Conservation (phyloP, 23 tunicate genomes). For the Diplosoma virens region DNA sequence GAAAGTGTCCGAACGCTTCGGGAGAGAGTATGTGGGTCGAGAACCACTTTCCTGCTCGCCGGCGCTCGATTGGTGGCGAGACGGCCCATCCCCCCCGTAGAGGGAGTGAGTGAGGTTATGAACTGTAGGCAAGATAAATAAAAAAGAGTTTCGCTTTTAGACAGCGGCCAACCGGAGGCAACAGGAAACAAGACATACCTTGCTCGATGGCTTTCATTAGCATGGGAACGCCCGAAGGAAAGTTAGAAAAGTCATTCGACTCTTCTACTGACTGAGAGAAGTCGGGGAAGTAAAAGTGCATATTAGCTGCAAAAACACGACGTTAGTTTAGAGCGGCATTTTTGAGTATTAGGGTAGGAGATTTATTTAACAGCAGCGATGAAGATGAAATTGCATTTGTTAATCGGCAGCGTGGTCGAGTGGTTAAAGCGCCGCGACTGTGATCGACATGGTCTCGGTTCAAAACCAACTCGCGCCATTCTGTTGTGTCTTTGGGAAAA, state of each 20-base stretch:
- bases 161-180: neutral
- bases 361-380: neutral
- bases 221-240: constrained; percentile 59
- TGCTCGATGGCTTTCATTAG: constrained; percentile 77
- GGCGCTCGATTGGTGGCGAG: constrained; percentile 57
- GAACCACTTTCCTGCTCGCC: constrained; percentile 64
- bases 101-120: constrained; percentile 58
- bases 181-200: constrained; percentile 18
- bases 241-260: neutral
- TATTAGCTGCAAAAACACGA: constrained; percentile 41
- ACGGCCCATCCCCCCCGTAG: constrained; percentile 53
- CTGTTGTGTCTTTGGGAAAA: too few species aligned
- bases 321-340: too few species aligned
- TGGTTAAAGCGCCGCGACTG: too few species aligned
- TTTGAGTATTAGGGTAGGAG: neutral
- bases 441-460: too few species aligned
- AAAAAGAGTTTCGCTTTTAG: neutral
- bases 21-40: constrained; percentile 25
- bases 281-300: constrained; percentile 39
- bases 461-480: too few species aligned
- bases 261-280: constrained; percentile 2
- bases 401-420: too few species aligned
- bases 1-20: constrained; percentile 86
- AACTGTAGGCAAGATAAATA: constrained; percentile 25
- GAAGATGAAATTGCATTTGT: neutral